Base-by-base conservation (phyloP, 1,140 invertebrate genomes). In the Chymomyza costata region DNA sequence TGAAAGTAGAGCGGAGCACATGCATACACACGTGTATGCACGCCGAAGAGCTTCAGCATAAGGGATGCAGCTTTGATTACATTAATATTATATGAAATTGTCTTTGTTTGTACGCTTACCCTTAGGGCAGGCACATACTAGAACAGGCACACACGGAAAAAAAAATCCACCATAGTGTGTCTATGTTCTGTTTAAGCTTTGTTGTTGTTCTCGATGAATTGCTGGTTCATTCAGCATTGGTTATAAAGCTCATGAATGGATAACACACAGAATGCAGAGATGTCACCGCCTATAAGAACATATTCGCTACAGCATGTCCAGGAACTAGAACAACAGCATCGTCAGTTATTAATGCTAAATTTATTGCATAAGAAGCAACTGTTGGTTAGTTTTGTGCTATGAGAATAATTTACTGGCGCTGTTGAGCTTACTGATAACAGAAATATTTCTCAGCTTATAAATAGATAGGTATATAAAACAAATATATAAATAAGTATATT, bases 191-290 rank as follows among this genome's bases (percentile, higher is more conserved):
- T 54, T 64, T 63, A 60, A 52, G 58, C 58, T 14, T 62, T 44
- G 40, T 18, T 2, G 14, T 8, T 44, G 39, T 18, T 8, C 18
- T n/a, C 25, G 41, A 41, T 18, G 6, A 6, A n/a, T 48, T 15
- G 55, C 43, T 47, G 17, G 19, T 48, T 59, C 56, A 38, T 30
- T 59, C 51, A 49, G 56, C 62, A 58, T 52, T 50, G 18, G n/a
- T n/a, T n/a, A n/a, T n/a, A n/a, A n/a, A n/a, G 43, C 71, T 66
- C 66, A 78, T 78, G 71, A 76, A 76, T 76, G 78, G 71, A 59
- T 76, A 78, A 78, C 78, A 65, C 71, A 66, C 61, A 59, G 74
- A 68, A 66, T 76, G 70, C 70, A 76, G 30, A 40, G 41, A 35
- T 50, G 21, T 8, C 14, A 25, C 11, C 31, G 17, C 8, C 25